Evolutionary conservation across 2,797 vertebrate genomes (phyloP).

Genomic region (Protosalanx chinensis): DNA sequence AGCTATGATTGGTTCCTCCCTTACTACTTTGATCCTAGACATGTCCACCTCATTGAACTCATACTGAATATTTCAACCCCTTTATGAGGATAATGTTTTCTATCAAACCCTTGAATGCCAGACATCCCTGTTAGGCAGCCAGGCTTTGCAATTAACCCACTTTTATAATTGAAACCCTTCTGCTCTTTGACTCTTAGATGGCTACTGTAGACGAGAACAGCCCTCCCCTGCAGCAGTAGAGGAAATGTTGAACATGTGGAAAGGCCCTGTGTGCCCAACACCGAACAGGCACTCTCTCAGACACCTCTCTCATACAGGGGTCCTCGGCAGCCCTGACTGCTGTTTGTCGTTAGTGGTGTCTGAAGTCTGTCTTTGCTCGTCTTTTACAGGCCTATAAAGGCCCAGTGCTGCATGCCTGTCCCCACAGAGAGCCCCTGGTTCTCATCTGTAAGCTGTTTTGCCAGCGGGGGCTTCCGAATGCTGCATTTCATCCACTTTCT

Average conservation of each 20-base stretch:
- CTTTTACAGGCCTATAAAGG: conserved; percentile 74
- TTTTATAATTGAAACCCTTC: conserved; percentile 65
- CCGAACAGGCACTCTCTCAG: conserved; percentile 39
- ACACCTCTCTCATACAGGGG: conserved; percentile 49
- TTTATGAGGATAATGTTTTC: conserved; percentile 51
- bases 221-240: conserved; percentile 60
- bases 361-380: conserved; percentile 67
- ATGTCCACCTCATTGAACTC: conserved; percentile 41
- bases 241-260: conserved; percentile 71
- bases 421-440: conserved; percentile 54
- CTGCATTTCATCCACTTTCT: conserved; percentile 55
- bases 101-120: conserved; percentile 38
- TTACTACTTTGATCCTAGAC: conserved; percentile 48
- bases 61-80: conserved; percentile 10
- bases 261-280: conserved; percentile 35
- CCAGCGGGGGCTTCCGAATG: conserved; percentile 66
- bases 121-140: conserved; percentile 34
- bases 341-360: conserved; percentile 73
- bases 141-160: conserved; percentile 58
- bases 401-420: conserved; percentile 65
- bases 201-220: conserved; percentile 63
- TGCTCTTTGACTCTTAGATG: conserved; percentile 48
- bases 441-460: conserved; percentile 75
- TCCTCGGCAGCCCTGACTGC: conserved; percentile 51
- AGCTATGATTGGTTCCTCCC: conserved; percentile 29